phyloP scores from a whole-genome alignment of 2,113 vertebrate species.

The Egretta garzetta region DNA sequence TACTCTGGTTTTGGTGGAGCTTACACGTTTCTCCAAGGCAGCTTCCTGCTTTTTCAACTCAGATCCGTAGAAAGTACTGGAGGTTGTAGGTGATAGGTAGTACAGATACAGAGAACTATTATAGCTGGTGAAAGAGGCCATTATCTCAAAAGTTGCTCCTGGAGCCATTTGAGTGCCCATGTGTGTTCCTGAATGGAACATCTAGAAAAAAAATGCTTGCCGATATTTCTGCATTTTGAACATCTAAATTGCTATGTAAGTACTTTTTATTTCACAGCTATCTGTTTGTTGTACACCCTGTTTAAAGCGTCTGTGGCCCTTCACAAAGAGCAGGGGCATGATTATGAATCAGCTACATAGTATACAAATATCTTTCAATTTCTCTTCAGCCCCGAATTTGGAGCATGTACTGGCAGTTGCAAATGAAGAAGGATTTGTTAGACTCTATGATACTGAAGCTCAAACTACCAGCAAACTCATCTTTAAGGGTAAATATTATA shows the following conservation, averaged over 20 bases:
- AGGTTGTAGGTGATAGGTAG: background rate
- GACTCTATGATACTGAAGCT: conserved; percentile 88
- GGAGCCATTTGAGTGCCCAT: background rate
- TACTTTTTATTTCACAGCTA: background rate
- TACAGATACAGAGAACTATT: background rate
- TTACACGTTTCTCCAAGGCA: background rate
- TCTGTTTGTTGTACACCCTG: background rate
- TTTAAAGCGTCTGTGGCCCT: background rate
- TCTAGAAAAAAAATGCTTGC: background rate
- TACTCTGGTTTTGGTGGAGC: background rate
- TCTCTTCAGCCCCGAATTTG: conserved; percentile 73
- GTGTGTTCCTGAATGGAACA: background rate
- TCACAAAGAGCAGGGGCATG: background rate
- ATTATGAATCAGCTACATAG: background rate
- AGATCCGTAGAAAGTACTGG: background rate
- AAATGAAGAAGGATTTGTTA: conserved; percentile 94
- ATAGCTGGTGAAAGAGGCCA: background rate
- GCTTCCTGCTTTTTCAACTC: background rate
- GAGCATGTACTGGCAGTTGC: conserved; percentile 86
- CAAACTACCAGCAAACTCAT: conserved; percentile 65
- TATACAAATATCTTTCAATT: background rate
- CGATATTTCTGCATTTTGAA: background rate
- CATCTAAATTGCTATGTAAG: background rate
- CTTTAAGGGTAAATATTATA: conserved; percentile 81
- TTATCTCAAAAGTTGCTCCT: background rate